Evolutionary conservation across 2,113 vertebrate species (phyloP).

Genomic region (Oenanthe melanoleuca): DNA sequence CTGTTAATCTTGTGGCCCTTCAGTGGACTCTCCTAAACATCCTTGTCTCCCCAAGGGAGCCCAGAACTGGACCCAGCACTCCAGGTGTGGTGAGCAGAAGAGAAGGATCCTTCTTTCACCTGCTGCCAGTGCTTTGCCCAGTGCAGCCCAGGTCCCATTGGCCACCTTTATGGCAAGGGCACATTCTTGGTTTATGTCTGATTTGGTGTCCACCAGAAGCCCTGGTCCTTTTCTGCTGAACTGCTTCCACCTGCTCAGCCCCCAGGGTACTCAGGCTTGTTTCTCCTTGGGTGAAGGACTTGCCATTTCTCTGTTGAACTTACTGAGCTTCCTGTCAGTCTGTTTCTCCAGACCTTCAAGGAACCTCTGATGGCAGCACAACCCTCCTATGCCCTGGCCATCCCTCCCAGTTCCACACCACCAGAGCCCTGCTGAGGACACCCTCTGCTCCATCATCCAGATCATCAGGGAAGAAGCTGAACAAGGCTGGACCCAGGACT

Average conservation of each 20-base stretch:
- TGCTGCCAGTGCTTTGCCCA: neutral
- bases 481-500: neutral
- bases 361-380: neutral
- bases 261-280: neutral
- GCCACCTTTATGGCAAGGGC: neutral
- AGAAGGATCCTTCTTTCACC: neutral
- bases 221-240: neutral
- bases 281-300: neutral
- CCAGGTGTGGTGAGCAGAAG: rapidly evolving
- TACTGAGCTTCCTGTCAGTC: neutral
- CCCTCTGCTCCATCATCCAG: no score
- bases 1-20: neutral
- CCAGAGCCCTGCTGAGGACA: neutral
- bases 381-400: rapidly evolving
- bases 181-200: neutral
- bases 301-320: neutral
- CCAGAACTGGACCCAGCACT: neutral
- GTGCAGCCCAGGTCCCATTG: neutral
- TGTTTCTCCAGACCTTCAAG: neutral
- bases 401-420: neutral
- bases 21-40: neutral
- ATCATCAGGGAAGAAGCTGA: neutral
- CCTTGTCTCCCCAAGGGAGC: neutral
- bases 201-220: neutral
- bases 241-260: neutral